phyloP scores from a whole-genome alignment of 2,888 invertebrate species.

The Xestobium rufovillosum region DNA sequence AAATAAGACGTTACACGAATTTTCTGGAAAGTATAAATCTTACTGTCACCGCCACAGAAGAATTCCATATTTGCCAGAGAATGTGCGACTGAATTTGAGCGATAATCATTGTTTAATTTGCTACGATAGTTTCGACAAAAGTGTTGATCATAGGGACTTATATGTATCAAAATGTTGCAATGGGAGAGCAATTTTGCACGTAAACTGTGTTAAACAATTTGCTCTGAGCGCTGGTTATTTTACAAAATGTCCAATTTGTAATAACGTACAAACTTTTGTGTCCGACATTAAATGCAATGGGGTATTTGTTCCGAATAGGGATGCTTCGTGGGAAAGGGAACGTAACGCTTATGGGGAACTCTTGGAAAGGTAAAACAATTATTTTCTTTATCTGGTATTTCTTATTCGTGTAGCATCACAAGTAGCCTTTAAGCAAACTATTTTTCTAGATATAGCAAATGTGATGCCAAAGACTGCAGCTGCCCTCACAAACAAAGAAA shows the following conservation, averaged over 20 bases:
- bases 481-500: too few relatives aligned
- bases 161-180: neutral
- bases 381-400: too few relatives aligned
- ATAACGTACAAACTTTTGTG: neutral
- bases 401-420: too few relatives aligned
- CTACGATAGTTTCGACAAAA: neutral
- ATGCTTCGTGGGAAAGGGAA: neutral
- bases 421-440: too few relatives aligned
- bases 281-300: neutral
- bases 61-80: neutral
- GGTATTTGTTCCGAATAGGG: neutral
- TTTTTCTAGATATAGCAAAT: neutral
- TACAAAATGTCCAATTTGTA: slow-evolving; percentile 2
- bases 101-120: neutral
- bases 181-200: neutral
- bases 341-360: neutral
- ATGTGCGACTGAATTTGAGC: neutral
- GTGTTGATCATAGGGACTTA: neutral
- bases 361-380: too few relatives aligned
- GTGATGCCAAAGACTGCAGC: neutral
- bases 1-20: neutral
- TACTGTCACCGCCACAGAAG: slow-evolving; percentile 1
- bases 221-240: slow-evolving; percentile 1
- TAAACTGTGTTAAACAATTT: neutral
- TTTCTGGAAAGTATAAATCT: neutral